A percentile compares a stretch with the other conserved stretches of the same genome.
Evolutionary conservation across 2,797 vertebrate genomes (phyloP).

Genomic region (Clarias laeviceps): DNA sequence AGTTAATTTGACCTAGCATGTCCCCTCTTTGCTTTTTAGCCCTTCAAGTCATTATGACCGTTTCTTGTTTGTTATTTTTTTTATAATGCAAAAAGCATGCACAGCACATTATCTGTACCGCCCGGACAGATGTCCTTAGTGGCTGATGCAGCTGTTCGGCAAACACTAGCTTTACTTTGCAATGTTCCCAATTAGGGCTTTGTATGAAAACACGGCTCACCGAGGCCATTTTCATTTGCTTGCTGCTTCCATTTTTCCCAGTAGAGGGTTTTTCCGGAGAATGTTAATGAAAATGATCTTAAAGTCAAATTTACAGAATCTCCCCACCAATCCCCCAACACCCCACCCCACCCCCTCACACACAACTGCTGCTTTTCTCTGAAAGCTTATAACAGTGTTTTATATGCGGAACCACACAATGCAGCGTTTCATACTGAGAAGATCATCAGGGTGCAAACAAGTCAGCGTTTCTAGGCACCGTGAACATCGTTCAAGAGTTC

Average conservation of each 20-base stretch:
- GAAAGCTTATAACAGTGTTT: constrained; percentile 42
- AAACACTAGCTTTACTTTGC: constrained; percentile 60
- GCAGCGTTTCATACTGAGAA: constrained; percentile 25
- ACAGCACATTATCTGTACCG: constrained; percentile 54
- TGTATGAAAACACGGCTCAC: constrained; percentile 54
- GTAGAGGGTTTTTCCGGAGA: constrained; percentile 42
- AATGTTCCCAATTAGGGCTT: constrained; percentile 76
- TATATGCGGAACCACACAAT: constrained; percentile 21
- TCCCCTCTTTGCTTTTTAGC: constrained; percentile 56
- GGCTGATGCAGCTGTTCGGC: constrained; percentile 52
- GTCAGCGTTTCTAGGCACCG: background rate
- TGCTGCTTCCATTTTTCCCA: constrained; percentile 41
- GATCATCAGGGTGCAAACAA: background rate
- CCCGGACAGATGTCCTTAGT: constrained; percentile 60
- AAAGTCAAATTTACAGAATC: constrained; percentile 28
- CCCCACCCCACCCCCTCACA: too few species aligned
- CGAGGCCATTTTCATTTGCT: constrained; percentile 52
- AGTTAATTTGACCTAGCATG: constrained; percentile 42
- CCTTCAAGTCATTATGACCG: constrained; percentile 47
- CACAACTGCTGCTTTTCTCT: constrained; percentile 34
- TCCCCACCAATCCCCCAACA: background rate
- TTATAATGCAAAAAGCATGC: constrained; percentile 51
- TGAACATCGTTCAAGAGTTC: background rate
- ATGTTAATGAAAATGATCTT: constrained; percentile 20
- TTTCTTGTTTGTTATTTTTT: constrained; percentile 50